Base-by-base conservation (phyloP, 2,113 vertebrate species). In the Pomatorhinus ruficollis region DNA sequence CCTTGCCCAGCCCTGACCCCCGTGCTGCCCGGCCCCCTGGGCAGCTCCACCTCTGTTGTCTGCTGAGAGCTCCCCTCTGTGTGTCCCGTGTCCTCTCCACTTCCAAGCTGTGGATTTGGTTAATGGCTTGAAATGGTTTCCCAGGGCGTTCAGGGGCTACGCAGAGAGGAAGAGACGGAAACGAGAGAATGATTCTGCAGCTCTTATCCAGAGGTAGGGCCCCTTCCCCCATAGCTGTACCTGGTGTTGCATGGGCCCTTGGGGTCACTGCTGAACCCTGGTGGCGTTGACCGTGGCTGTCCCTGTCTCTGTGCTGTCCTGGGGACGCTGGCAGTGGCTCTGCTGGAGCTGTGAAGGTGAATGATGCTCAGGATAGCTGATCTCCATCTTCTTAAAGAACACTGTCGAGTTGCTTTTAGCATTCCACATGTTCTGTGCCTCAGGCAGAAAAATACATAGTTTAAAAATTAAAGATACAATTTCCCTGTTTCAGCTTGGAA, bases 111-210 rank as follows among this genome's bases (percentile, higher is more conserved):
- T 93, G 97, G 95, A 93, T 86, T 83, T 92, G 97, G 87, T 98
- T 97, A 98, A 98, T 98, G 98, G 97, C 97, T 97, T 93, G 57
- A 89, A 90, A 93, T 90, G 97, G 99, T 99, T 99, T 98, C 98
- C 98, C 99, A 99, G 99, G 99, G 99, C 98, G 69, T 99, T 99
- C 98, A 99, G 99, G 93, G 99, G 99, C 98, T 99, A 98, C 98
- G 99, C 99, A 95, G 99, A 99, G 97, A 99, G 98, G 99, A 99
- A 99, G 97, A 99, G 99, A 94, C 98, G 99, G 97, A 99, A 99
- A 98, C 98, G 98, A 96, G 99, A 99, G 95, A 98, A 98, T 97
- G 99, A 99, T 95, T 99, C 98, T 84, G 98, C 99, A 79, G 97
- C 98, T 95, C 88, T 98, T 97, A 99, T 99, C 92, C 99, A 99